These are phyloP conservation scores for Brachionichthys hirsutus DNA, from an alignment of 2,113 vertebrate genomes.

Conservation along the genomic window DNA sequence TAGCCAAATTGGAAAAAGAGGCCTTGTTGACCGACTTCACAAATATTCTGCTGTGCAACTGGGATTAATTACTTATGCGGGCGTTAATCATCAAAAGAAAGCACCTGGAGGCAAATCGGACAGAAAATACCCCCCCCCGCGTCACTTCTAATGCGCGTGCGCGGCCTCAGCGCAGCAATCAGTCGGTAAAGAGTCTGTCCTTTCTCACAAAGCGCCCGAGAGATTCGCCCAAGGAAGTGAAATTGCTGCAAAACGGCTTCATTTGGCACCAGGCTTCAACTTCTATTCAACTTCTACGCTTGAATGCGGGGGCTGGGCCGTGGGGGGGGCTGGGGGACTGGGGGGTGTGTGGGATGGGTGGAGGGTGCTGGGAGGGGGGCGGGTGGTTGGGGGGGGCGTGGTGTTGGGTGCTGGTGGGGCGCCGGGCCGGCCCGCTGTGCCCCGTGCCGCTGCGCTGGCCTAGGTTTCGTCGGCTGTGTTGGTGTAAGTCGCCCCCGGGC, in stretches of 20 bases:
- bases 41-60: constrained; percentile 48
- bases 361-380: constrained; percentile 65
- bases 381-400: no score
- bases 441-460: no score
- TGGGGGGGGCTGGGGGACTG: not conserved
- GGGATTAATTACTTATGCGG: constrained; percentile 53
- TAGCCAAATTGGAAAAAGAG: constrained; percentile 57
- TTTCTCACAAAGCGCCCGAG: constrained; percentile 83
- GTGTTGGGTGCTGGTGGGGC: no score
- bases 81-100: constrained; percentile 49
- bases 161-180: constrained; percentile 70
- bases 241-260: constrained; percentile 85
- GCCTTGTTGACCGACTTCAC: constrained; percentile 48
- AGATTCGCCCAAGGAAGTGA: constrained; percentile 84
- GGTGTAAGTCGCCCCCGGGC: no score
- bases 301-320: constrained; percentile 85
- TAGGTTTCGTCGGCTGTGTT: no score
- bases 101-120: no score
- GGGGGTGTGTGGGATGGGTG: no score
- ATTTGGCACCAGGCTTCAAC: constrained; percentile 83
- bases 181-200: constrained; percentile 89
- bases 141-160: not conserved
- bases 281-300: constrained; percentile 77
- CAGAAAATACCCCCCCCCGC: no score
- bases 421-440: no score